Conservation (phyloP, 2,797 vertebrate genomes). For the Amblyraja radiata region DNA sequence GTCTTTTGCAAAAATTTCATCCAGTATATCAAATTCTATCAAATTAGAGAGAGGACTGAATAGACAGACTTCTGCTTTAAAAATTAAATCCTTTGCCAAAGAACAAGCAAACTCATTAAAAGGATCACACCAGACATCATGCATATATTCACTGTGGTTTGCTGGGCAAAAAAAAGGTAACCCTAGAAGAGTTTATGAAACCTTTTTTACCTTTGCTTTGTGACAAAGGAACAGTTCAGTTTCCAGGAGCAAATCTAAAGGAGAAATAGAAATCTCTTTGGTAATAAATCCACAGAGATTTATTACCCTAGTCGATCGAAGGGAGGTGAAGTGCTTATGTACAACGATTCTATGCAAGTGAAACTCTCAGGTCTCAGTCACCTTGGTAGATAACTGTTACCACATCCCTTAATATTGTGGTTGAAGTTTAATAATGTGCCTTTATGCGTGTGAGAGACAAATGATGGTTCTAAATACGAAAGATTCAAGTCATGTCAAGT, state of each 20-base stretch:
- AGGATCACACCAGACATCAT: neutral
- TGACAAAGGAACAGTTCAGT: neutral
- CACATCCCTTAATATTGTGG: neutral
- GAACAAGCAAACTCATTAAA: neutral
- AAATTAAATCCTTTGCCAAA: neutral
- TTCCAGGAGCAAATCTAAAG: neutral
- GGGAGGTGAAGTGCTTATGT: neutral
- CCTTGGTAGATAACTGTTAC: neutral
- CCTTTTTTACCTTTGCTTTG: neutral
- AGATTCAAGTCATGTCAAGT: neutral
- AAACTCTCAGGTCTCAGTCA: no score
- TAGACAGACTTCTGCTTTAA: neutral
- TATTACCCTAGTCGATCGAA: neutral
- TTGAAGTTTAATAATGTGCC: neutral
- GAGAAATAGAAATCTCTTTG: neutral
- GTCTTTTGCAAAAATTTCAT: neutral
- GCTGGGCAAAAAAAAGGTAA: neutral
- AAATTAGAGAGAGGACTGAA: neutral
- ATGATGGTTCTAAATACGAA: neutral
- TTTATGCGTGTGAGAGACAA: neutral
- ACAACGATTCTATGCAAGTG: neutral
- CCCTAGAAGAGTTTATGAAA: neutral
- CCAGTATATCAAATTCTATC: neutral
- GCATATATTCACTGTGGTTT: neutral
- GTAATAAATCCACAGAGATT: neutral